These are phyloP conservation scores for Onychostoma macrolepis DNA, from an alignment of 2,113 vertebrate genomes.

Conservation along the genomic window DNA sequence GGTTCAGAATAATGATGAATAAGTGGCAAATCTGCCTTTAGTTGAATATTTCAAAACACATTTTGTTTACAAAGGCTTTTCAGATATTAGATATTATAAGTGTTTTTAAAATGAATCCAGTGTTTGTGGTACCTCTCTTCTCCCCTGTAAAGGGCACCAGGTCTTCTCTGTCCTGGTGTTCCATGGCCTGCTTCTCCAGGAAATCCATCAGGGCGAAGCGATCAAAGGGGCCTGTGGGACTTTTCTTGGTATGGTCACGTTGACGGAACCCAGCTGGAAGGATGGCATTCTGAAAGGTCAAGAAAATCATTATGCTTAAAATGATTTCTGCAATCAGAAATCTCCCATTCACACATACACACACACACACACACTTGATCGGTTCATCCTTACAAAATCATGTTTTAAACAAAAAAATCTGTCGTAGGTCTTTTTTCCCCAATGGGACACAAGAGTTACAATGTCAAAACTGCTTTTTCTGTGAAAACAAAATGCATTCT, in stretches of 20 bases:
- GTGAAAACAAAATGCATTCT: not conserved
- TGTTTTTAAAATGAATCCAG: not conserved
- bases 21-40: not conserved
- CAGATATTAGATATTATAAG: not conserved
- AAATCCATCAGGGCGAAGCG: constrained; percentile 86
- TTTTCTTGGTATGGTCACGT: constrained; percentile 93
- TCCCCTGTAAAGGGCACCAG: constrained; percentile 92
- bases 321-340: not conserved
- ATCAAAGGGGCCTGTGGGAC: constrained; percentile 84
- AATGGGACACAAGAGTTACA: not conserved
- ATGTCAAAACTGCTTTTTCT: not conserved
- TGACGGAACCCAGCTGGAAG: constrained; percentile 90
- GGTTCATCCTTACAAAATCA: not conserved
- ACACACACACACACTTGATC: not conserved
- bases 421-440: not conserved
- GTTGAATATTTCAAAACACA: not conserved
- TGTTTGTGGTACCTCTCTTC: constrained; percentile 82
- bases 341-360: not conserved
- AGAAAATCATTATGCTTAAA: not conserved
- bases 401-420: not conserved
- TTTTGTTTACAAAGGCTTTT: not conserved
- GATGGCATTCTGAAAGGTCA: constrained; percentile 83
- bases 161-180: constrained; percentile 83
- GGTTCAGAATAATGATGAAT: too few relatives aligned
- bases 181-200: constrained; percentile 89